Evolutionary conservation across 2,888 invertebrate species (phyloP).

Genomic region (Acleris cristana): DNA sequence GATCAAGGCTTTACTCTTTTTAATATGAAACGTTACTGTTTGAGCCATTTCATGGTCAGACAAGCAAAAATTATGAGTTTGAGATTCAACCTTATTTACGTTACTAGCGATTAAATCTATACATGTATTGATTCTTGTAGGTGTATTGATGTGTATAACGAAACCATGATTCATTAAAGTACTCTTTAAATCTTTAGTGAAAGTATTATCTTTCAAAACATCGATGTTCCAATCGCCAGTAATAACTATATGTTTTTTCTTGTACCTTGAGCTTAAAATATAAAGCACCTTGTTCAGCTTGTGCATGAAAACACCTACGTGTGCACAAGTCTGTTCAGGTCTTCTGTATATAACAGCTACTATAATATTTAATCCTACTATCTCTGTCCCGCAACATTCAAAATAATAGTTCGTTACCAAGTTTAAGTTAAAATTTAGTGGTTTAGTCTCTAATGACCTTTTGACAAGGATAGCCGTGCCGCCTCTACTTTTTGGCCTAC

Average conservation of each 20-base stretch:
- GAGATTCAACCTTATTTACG: too few relatives aligned
- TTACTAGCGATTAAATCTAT: too few relatives aligned
- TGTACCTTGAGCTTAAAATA: not conserved
- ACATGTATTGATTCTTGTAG: too few relatives aligned
- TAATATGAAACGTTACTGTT: too few relatives aligned
- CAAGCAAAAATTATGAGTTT: too few relatives aligned
- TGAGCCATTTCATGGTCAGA: too few relatives aligned
- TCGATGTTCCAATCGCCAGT: too few relatives aligned
- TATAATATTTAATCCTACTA: not conserved
- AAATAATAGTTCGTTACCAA: not conserved
- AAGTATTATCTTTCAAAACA: not conserved
- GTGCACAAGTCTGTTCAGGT: not conserved
- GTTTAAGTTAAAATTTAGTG: not conserved
- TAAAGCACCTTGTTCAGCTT: not conserved
- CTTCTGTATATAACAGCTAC: not conserved
- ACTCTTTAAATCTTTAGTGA: not conserved
- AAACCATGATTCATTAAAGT: too few relatives aligned
- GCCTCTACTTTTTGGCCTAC: too few relatives aligned
- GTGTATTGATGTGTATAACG: too few relatives aligned
- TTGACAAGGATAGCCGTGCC: slow-evolving; percentile 25
- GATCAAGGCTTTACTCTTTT: too few relatives aligned
- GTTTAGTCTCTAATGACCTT: not conserved
- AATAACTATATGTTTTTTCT: not conserved
- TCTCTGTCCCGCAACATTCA: not conserved
- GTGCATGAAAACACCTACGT: not conserved